phyloP scores from a whole-genome alignment of 1,140 invertebrate species.

The Bombus affinis region DNA sequence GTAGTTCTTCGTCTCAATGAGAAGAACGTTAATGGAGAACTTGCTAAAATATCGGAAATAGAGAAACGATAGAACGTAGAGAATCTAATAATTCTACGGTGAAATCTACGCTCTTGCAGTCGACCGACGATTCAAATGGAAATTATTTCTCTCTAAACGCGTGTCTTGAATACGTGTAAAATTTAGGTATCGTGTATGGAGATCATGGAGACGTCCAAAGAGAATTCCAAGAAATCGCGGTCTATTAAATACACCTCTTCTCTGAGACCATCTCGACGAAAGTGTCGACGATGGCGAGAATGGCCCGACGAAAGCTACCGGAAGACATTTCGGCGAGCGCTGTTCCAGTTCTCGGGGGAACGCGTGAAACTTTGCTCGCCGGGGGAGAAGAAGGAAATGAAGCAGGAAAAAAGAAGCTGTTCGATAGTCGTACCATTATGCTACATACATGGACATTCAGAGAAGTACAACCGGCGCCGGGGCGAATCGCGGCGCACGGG shows the following conservation, averaged over 20 bases:
- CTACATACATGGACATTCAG: not conserved
- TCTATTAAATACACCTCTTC: not conserved
- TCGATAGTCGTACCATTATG: conserved; percentile 10
- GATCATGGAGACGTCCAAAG: not conserved
- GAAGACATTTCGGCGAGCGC: not conserved
- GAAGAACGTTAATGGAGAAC: too few relatives aligned
- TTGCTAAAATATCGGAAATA: too few relatives aligned
- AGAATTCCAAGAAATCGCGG: not conserved
- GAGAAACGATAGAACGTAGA: too few relatives aligned
- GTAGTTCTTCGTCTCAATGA: too few relatives aligned
- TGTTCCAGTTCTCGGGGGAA: conserved; percentile 3
- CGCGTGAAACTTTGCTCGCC: conserved; percentile 6
- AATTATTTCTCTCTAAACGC: too few relatives aligned
- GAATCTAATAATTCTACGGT: too few relatives aligned
- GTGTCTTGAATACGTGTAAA: too few relatives aligned
- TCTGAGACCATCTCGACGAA: not conserved
- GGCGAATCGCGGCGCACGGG: conserved; percentile 20
- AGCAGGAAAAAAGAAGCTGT: not conserved
- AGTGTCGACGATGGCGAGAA: not conserved
- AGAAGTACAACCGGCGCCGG: not conserved
- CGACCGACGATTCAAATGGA: too few relatives aligned
- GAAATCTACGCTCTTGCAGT: too few relatives aligned
- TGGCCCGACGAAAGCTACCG: not conserved
- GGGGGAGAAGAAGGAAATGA: not conserved
- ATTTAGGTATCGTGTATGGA: not conserved